Conservation (phyloP, 2,797 vertebrate genomes). For the Pseudomugil tenellus region DNA sequence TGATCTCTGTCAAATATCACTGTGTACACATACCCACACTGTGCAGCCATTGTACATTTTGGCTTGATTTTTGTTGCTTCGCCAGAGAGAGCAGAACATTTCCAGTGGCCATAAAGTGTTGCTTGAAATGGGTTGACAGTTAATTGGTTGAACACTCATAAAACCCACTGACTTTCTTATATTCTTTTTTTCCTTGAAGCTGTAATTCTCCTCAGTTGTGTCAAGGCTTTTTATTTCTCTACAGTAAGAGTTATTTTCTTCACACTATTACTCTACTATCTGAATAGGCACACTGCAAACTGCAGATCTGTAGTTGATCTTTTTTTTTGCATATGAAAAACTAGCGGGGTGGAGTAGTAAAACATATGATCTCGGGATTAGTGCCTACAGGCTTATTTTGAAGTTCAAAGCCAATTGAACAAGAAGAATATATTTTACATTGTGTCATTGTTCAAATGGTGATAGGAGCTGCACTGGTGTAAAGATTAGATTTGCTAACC, state of each 20-base stretch:
- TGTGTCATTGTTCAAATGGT: constrained; percentile 26
- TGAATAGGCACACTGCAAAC: constrained; percentile 57
- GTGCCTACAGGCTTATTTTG: constrained; percentile 29
- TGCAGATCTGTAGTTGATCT: constrained; percentile 36
- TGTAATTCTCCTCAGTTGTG: constrained; percentile 42
- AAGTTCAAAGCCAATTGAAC: constrained; percentile 66
- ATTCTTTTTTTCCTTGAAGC: constrained; percentile 20
- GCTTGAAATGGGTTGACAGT: constrained; percentile 59
- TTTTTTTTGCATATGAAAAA: constrained; percentile 47
- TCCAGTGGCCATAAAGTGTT: constrained; percentile 39
- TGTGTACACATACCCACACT: constrained; percentile 52
- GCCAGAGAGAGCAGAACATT: constrained; percentile 44
- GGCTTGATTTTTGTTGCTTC: constrained; percentile 29
- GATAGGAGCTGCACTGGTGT: constrained; percentile 23
- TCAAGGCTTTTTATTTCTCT: constrained; percentile 51
- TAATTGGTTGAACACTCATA: constrained; percentile 52
- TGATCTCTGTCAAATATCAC: constrained; percentile 76
- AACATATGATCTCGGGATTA: constrained; percentile 27
- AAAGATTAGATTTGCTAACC: constrained; percentile 49
- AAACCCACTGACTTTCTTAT: constrained; percentile 36
- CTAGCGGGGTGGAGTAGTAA: constrained; percentile 9
- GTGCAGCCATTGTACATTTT: constrained; percentile 51
- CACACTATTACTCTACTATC: constrained; percentile 55
- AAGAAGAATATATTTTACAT: constrained; percentile 17
- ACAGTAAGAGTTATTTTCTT: constrained; percentile 52